These are phyloP conservation scores for Sebastes vulpes DNA, from an alignment of 2,797 vertebrate species.

Conservation along the genomic window DNA sequence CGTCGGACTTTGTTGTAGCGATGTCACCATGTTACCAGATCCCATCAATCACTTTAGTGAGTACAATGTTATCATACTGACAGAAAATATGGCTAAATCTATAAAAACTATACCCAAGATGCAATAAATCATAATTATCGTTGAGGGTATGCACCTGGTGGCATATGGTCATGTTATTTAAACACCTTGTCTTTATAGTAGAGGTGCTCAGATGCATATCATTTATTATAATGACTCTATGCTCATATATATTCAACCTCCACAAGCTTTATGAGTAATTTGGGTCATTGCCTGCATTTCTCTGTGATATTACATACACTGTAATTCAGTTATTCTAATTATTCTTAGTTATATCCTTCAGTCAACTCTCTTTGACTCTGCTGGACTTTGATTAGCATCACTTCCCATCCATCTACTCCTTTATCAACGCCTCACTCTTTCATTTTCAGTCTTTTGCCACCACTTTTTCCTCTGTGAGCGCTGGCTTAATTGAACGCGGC, in stretches of 20 bases:
- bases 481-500: constrained; percentile 77
- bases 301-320: constrained; percentile 14
- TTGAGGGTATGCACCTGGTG: neutral
- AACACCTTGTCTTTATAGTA: constrained; percentile 10
- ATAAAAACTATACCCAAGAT: neutral
- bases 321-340: constrained; percentile 35
- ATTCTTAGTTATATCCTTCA: constrained; percentile 9
- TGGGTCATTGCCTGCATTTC: constrained; percentile 6
- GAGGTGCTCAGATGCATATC: neutral
- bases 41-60: neutral
- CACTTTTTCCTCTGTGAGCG: constrained; percentile 22
- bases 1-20: neutral
- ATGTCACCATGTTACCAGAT: neutral
- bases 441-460: constrained; percentile 29
- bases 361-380: constrained; percentile 40
- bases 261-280: constrained; percentile 5
- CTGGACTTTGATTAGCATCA: constrained; percentile 55
- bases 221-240: neutral
- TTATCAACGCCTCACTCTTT: constrained; percentile 28
- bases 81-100: neutral
- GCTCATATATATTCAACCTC: neutral
- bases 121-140: neutral
- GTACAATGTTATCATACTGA: neutral
- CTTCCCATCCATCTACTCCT: constrained; percentile 33
- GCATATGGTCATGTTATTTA: neutral